A percentile compares a stretch with the other conserved stretches of the same genome.
Evolutionary conservation across 2,888 invertebrate species (phyloP).

Genomic region (Drosophila kanekoi): DNA sequence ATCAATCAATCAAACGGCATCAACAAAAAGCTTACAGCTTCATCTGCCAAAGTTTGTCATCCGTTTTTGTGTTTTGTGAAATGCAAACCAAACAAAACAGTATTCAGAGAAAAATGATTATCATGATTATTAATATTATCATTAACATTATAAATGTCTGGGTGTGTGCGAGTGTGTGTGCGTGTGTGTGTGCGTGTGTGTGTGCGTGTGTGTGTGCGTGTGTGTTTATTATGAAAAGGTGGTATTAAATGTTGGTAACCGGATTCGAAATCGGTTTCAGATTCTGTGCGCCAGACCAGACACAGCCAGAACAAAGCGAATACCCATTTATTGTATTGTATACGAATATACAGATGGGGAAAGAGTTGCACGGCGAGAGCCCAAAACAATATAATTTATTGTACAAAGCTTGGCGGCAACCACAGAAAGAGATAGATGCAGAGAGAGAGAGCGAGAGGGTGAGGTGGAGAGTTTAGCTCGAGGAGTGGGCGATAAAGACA

Average conservation of each 20-base stretch:
- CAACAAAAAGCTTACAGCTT: constrained; percentile 24
- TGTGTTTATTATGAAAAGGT: constrained; percentile 15
- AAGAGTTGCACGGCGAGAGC: constrained; percentile 20
- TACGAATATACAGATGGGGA: constrained; percentile 1
- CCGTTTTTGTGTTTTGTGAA: constrained; percentile 28
- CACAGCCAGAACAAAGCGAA: constrained; percentile 58
- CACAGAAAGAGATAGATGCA: constrained; percentile 5
- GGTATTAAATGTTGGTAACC: constrained; percentile 48
- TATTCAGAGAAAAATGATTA: constrained; percentile 40
- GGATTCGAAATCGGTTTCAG: constrained; percentile 51
- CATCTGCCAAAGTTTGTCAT: constrained; percentile 30
- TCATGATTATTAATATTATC: constrained; percentile 42
- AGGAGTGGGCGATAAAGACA: background rate
- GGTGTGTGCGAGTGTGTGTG: background rate
- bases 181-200: background rate
- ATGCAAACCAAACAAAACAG: constrained; percentile 33
- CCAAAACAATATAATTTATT: constrained; percentile 72
- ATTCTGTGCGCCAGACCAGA: constrained; percentile 32
- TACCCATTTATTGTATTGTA: constrained; percentile 38
- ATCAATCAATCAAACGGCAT: constrained; percentile 13
- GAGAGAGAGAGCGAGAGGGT: background rate
- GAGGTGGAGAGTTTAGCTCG: constrained; percentile 3
- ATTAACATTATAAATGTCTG: constrained; percentile 10
- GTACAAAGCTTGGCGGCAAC: constrained; percentile 48
- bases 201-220: background rate